Percentiles rank a stretch among this genome's conserved stretches.
These are phyloP conservation scores for Aphaenogaster floridana DNA, from an alignment of 1,140 invertebrate genomes.

Conservation along the genomic window DNA sequence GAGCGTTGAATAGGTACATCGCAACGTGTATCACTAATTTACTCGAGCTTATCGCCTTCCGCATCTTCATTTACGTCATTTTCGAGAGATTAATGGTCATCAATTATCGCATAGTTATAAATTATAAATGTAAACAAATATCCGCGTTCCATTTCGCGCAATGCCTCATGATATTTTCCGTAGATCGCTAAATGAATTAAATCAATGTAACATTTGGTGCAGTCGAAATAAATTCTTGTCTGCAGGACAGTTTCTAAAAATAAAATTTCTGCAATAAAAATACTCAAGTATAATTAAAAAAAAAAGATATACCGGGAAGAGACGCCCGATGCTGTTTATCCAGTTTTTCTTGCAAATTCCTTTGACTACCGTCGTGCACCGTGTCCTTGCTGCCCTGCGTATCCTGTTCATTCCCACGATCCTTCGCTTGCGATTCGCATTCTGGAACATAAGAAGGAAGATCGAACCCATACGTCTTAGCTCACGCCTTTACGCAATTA, in stretches of 20 bases:
- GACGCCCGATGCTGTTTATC: constrained; percentile 44
- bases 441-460: constrained; percentile 69
- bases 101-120: neutral
- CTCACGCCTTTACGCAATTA: neutral
- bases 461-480: constrained; percentile 22
- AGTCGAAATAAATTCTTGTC: neutral
- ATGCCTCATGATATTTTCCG: neutral
- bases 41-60: neutral
- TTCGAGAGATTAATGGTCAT: neutral
- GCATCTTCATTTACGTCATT: constrained; percentile 7
- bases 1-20: neutral
- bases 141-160: neutral
- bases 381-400: constrained; percentile 23
- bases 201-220: neutral
- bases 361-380: constrained; percentile 23
- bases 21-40: neutral
- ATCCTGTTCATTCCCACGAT: constrained; percentile 56
- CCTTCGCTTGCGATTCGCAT: constrained; percentile 52
- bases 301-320: constrained; percentile 33
- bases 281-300: neutral
- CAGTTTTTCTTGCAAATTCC: constrained; percentile 45
- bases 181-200: neutral
- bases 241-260: neutral
- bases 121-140: neutral
- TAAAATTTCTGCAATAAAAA: neutral